Conservation (phyloP, 1,140 invertebrate species). For the Armadillidium nasatum region DNA sequence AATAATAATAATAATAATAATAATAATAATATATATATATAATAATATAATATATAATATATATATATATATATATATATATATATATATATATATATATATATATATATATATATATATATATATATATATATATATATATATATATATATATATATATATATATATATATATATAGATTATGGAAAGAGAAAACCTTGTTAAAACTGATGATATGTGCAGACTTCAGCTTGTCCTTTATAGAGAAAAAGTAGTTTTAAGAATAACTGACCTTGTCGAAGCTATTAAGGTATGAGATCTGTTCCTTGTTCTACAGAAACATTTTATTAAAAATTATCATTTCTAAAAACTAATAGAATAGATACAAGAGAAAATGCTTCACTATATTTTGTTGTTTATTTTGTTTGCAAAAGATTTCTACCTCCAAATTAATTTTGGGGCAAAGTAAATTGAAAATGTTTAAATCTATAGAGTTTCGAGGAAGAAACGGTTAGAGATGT, state of each 20-base stretch:
- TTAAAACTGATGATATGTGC: slow-evolving; percentile 44
- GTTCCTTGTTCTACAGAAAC: too few species aligned
- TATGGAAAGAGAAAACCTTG: slow-evolving; percentile 51
- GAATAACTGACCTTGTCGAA: slow-evolving; percentile 58
- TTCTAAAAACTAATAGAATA: too few species aligned
- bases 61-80: background rate
- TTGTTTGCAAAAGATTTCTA: too few species aligned
- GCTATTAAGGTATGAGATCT: slow-evolving; percentile 59
- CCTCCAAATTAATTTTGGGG: too few species aligned
- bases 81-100: background rate
- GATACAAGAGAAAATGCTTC: too few species aligned
- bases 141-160: background rate
- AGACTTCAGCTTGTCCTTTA: slow-evolving; percentile 34
- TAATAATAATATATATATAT: background rate
- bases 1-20: too few species aligned
- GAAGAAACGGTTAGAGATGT: slow-evolving; percentile 63
- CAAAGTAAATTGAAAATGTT: too few species aligned
- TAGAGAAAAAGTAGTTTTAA: slow-evolving; percentile 39
- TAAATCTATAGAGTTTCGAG: slow-evolving; percentile 49
- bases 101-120: background rate
- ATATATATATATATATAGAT: too few species aligned
- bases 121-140: background rate
- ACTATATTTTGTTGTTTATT: too few species aligned
- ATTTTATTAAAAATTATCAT: too few species aligned
- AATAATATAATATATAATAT: background rate